Percentiles rank a stretch among this genome's conserved stretches.
phyloP scores from a whole-genome alignment of 2,888 invertebrate genomes.

The Ditula angustiorana region DNA sequence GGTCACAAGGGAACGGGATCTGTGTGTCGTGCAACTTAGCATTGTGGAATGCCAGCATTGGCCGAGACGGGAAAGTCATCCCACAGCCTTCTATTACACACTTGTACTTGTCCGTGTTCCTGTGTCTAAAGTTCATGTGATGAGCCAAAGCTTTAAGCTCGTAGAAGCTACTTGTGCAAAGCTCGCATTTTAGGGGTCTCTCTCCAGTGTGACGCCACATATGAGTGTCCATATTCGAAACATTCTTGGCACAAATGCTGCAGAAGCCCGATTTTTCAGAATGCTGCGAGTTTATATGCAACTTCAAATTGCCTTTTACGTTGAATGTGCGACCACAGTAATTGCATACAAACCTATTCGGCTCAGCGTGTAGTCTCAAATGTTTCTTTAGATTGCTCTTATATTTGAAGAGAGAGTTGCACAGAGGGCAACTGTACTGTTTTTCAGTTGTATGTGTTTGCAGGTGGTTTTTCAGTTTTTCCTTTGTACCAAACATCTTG shows the following conservation, averaged over 20 bases:
- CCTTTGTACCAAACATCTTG: constrained; percentile 69
- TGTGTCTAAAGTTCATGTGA: constrained; percentile 72
- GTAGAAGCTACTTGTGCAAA: constrained; percentile 68
- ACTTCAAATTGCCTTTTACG: constrained; percentile 78
- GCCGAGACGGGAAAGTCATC: constrained; percentile 65
- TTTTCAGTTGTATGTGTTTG: constrained; percentile 66
- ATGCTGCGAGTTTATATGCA: constrained; percentile 81
- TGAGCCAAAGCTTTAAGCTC: constrained; percentile 66
- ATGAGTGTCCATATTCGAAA: constrained; percentile 82
- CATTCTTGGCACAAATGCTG: constrained; percentile 76
- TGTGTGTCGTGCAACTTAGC: constrained; percentile 67
- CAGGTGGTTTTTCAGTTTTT: constrained; percentile 65
- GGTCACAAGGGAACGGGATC: constrained; percentile 68
- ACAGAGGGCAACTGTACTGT: constrained; percentile 66
- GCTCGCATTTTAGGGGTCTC: constrained; percentile 70
- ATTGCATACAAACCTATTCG: constrained; percentile 67
- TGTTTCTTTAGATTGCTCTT: constrained; percentile 81
- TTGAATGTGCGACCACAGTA: constrained; percentile 74
- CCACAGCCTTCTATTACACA: constrained; percentile 65
- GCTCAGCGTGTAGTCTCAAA: constrained; percentile 65
- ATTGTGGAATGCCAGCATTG: constrained; percentile 71
- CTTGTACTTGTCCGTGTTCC: constrained; percentile 64
- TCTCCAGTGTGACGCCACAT: constrained; percentile 84
- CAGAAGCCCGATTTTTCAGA: constrained; percentile 84
- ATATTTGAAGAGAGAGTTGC: constrained; percentile 79